phyloP scores from a whole-genome alignment of 2,888 invertebrate genomes.

The Aporophyla nigra region DNA sequence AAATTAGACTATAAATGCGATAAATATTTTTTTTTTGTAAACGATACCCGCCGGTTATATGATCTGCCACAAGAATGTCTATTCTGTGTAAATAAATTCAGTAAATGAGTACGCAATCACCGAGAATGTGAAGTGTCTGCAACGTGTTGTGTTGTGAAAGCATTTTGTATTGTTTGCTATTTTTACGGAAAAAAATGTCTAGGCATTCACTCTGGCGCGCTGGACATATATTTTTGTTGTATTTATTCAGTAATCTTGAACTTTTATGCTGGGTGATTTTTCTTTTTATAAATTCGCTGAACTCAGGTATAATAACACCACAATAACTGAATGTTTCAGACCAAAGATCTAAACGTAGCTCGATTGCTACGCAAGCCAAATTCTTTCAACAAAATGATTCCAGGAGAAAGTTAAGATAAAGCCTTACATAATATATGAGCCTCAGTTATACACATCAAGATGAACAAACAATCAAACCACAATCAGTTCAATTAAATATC shows the following conservation, averaged over 20 bases:
- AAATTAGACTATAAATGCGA: slow-evolving; percentile 59
- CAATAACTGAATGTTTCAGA: not conserved
- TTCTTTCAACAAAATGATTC: not conserved
- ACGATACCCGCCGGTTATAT: slow-evolving; percentile 76
- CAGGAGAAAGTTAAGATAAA: slow-evolving; percentile 3
- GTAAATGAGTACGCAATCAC: slow-evolving; percentile 75
- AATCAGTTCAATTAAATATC: slow-evolving; percentile 26
- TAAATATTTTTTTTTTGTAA: slow-evolving; percentile 74
- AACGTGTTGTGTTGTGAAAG: slow-evolving; percentile 73
- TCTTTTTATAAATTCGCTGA: slow-evolving; percentile 1
- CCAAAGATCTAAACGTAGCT: slow-evolving; percentile 14
- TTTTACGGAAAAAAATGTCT: slow-evolving; percentile 57
- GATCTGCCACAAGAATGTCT: slow-evolving; percentile 80
- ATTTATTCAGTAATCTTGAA: not conserved
- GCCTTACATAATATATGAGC: not conserved
- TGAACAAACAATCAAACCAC: slow-evolving; percentile 20
- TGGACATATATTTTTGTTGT: slow-evolving; percentile 15
- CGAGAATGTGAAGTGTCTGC: slow-evolving; percentile 79
- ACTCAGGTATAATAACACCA: too few relatives aligned
- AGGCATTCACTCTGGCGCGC: slow-evolving; percentile 41
- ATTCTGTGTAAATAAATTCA: slow-evolving; percentile 82
- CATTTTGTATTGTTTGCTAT: slow-evolving; percentile 61
- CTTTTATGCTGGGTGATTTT: not conserved
- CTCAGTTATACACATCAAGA: slow-evolving; percentile 1
- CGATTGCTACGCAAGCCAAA: slow-evolving; percentile 14